Conservation (phyloP, 2,113 vertebrate species). For the Toxotes chatareus region DNA sequence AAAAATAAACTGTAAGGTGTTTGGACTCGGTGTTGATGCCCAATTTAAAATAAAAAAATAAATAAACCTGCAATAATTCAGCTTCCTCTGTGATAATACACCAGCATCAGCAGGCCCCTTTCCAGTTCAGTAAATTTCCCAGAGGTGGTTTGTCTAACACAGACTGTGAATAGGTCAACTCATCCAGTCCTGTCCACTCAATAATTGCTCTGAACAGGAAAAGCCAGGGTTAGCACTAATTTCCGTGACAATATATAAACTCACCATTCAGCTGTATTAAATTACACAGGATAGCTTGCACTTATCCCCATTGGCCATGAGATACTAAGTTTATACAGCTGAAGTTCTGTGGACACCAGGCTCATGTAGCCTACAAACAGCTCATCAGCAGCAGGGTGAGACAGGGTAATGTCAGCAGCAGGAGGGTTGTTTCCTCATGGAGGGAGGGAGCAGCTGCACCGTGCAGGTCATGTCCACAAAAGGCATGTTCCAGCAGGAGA, state of each 20-base stretch:
- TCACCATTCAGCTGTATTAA: neutral
- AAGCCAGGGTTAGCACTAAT: neutral
- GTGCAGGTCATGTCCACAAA: conserved; percentile 78
- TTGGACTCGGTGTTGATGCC: conserved; percentile 18
- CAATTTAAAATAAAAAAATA: neutral
- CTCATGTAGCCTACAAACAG: conserved; percentile 39
- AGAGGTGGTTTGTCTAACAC: conserved; percentile 18
- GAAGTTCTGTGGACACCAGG: conserved; percentile 4
- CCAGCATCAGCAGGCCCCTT: conserved; percentile 3
- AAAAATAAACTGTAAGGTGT: conserved; percentile 56
- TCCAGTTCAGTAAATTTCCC: conserved; percentile 38
- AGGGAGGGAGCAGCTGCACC: conserved; percentile 55
- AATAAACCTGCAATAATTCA: neutral
- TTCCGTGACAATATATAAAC: conserved; percentile 1
- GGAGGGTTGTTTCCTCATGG: neutral
- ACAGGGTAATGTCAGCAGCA: conserved; percentile 40
- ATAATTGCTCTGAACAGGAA: conserved; percentile 37
- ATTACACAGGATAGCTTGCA: neutral
- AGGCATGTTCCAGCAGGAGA: conserved; percentile 78
- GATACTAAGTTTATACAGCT: too few species aligned
- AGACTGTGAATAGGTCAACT: conserved; percentile 39
- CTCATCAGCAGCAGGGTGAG: conserved; percentile 55
- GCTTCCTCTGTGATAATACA: conserved; percentile 3
- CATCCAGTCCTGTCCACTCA: conserved; percentile 34
- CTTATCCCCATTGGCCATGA: neutral